These are phyloP conservation scores for Micronycteris hirsuta DNA, from an alignment of 2,113 vertebrate genomes.

Conservation along the genomic window DNA sequence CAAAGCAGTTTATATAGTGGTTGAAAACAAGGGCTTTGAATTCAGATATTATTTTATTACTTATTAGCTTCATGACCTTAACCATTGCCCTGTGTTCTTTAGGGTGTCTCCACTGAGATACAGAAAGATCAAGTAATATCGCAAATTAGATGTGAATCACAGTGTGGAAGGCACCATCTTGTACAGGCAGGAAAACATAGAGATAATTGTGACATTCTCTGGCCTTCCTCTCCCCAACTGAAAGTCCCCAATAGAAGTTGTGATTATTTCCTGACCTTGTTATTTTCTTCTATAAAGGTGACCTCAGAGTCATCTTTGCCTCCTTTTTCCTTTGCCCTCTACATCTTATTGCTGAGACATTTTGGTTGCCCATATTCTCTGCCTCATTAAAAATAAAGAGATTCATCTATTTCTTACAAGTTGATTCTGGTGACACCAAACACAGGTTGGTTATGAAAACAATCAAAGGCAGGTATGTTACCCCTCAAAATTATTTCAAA, in stretches of 20 bases:
- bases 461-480: neutral
- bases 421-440: neutral
- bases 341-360: neutral
- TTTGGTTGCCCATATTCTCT: neutral
- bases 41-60: conserved; percentile 31
- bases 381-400: conserved; percentile 42
- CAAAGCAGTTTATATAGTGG: neutral
- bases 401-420: conserved; percentile 21
- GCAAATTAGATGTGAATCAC: conserved; percentile 16
- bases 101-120: neutral
- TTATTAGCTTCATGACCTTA: neutral
- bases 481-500: neutral
- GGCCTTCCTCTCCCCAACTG: neutral
- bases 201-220: conserved; percentile 2
- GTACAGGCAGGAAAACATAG: neutral
- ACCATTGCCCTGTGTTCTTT: conserved; percentile 27
- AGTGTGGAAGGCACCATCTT: neutral
- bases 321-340: neutral
- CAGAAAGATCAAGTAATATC: conserved; percentile 29
- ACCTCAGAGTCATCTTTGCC: neutral
- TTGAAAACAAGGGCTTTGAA: conserved; percentile 32
- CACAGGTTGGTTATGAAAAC: neutral
- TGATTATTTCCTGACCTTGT: conserved; percentile 12
- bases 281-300: conserved; percentile 28
- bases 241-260: conserved; percentile 16